A percentile compares a stretch with the other conserved stretches of the same genome.
These are phyloP conservation scores for Lasioglossum oenotherae DNA, from an alignment of 2,888 invertebrate genomes.

Conservation along the genomic window DNA sequence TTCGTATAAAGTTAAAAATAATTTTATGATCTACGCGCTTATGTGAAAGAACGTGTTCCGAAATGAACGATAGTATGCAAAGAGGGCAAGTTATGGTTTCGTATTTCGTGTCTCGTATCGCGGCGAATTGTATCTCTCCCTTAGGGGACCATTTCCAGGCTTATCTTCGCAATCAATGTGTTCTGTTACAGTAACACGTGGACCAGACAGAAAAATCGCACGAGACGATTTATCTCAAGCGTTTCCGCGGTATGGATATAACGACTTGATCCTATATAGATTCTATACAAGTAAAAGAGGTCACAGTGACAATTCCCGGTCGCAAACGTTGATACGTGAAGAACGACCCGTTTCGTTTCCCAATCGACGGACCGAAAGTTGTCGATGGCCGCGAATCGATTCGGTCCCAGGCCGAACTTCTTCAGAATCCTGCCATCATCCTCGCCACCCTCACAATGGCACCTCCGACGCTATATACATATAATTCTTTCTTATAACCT, in stretches of 20 bases:
- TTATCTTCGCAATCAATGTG: slow-evolving; percentile 21
- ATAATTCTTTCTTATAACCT: not conserved
- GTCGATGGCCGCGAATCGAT: slow-evolving; percentile 77
- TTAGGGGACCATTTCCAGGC: not conserved
- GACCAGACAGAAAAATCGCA: slow-evolving; percentile 18
- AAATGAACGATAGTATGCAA: not conserved
- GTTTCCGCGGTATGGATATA: slow-evolving; percentile 42
- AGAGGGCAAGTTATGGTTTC: not conserved
- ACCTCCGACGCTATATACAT: slow-evolving; percentile 70
- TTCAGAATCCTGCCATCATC: slow-evolving; percentile 18
- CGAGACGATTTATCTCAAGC: slow-evolving; percentile 47
- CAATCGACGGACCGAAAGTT: slow-evolving; percentile 75
- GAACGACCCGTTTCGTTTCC: slow-evolving; percentile 64
- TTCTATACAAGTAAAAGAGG: slow-evolving; percentile 41
- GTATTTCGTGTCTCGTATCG: not conserved
- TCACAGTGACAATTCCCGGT: slow-evolving; percentile 60
- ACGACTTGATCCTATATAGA: slow-evolving; percentile 45
- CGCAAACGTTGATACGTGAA: slow-evolving; percentile 61
- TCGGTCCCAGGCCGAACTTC: slow-evolving; percentile 61
- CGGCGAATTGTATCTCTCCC: not conserved
- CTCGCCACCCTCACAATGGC: slow-evolving; percentile 43
- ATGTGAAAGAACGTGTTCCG: not conserved
- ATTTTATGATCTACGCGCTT: not conserved
- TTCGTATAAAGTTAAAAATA: too few relatives aligned
- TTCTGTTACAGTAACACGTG: slow-evolving; percentile 10